These are phyloP conservation scores for Sclerurus mexicanus DNA, from an alignment of 2,113 vertebrate species.

Conservation along the genomic window DNA sequence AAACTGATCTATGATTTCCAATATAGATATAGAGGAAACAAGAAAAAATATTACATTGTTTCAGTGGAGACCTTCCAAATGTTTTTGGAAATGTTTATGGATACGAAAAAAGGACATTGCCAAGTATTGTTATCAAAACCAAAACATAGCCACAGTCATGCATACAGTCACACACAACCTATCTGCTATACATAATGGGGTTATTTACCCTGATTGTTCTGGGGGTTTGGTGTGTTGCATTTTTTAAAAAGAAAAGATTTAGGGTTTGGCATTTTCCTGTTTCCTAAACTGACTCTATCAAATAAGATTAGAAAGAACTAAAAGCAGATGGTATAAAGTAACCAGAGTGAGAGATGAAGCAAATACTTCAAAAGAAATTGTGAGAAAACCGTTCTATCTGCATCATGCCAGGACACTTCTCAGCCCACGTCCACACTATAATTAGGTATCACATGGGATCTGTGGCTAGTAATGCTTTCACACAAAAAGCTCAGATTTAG, in stretches of 20 bases:
- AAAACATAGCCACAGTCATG: background rate
- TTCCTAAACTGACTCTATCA: background rate
- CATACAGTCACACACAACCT: background rate
- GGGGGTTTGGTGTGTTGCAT: background rate
- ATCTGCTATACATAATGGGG: background rate
- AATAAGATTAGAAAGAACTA: background rate
- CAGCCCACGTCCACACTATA: constrained; percentile 14
- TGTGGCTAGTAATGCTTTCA: background rate
- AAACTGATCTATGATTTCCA: background rate
- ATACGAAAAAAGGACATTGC: background rate
- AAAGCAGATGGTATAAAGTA: background rate
- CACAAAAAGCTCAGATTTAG: background rate
- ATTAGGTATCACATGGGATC: background rate
- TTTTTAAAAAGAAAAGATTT: background rate
- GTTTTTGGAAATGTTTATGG: background rate
- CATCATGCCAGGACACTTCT: background rate
- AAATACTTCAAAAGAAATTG: background rate
- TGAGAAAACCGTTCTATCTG: background rate
- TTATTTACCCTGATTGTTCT: background rate
- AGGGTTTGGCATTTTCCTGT: background rate
- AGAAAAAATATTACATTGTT: background rate
- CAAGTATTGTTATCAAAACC: background rate
- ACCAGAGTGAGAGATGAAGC: background rate
- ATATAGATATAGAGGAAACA: background rate
- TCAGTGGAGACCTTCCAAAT: background rate